A percentile compares a stretch with the other conserved stretches of the same genome.
Evolutionary conservation across 2,113 vertebrate genomes (phyloP).

Genomic region (Herpetotheres cachinnans): DNA sequence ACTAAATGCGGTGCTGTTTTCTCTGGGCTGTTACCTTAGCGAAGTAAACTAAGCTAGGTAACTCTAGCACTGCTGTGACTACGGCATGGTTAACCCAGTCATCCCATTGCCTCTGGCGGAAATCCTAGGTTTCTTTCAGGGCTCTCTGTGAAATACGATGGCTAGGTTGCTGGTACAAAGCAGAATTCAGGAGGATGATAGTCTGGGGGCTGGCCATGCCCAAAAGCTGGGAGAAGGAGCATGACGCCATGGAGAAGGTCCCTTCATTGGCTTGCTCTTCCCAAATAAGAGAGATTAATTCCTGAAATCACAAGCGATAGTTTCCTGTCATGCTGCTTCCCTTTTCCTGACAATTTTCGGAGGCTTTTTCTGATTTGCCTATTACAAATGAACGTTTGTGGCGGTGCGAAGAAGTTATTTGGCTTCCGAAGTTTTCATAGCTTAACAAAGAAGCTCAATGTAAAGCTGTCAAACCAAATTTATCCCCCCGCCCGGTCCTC

Average conservation of each 20-base stretch:
- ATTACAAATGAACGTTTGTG: background rate
- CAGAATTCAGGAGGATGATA: background rate
- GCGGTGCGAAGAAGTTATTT: background rate
- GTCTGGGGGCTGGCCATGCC: background rate
- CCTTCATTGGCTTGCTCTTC: background rate
- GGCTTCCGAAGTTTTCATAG: background rate
- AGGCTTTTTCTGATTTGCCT: background rate
- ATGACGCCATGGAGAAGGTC: background rate
- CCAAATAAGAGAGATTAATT: background rate
- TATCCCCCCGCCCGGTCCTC: too few relatives aligned
- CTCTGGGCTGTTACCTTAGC: background rate
- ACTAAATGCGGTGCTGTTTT: background rate
- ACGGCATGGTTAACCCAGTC: background rate
- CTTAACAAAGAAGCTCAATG: background rate
- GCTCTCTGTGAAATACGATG: background rate
- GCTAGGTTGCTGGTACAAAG: background rate
- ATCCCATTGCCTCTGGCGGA: background rate
- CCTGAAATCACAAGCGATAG: background rate
- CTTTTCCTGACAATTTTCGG: background rate
- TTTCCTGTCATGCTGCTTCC: background rate
- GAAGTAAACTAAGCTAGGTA: background rate
- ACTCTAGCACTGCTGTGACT: background rate
- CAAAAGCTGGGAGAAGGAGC: background rate
- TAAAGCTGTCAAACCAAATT: background rate
- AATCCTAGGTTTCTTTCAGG: background rate